Evolutionary conservation across 2,797 vertebrate genomes (phyloP), one percentile per base, ranked within the genome.

Genomic region (Rhynchonycteris naso): DNA sequence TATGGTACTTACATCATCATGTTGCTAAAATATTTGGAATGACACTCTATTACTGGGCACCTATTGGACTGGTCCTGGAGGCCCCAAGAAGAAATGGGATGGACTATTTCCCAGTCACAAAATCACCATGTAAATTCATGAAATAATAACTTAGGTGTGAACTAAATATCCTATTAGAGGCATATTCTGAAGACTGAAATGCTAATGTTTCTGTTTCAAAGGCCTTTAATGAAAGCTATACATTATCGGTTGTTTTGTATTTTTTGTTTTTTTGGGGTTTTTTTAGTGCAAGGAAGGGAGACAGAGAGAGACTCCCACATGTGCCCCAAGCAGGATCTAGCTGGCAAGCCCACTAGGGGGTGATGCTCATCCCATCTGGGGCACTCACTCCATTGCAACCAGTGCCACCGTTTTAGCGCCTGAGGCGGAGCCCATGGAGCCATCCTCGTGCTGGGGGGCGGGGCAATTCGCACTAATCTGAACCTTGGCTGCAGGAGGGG

Each of bases 151-250:
- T 63, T 74, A 54, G 19, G n/a, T 59, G 5, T 79, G 88, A 91
- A 94, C 0, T 4, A 68, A 92, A 54, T 5, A 90, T 63, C 21
- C 74, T 58, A 74, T 19, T 54, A 50, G 47, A 84, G 33, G 28
- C 50, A 58, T 81, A 86, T 22, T 91, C 61, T 66, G 79, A 93
- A 89, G 11, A 21, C n/a, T 76, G 33, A 76, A 86, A 83, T 24
- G 28, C 6, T 63, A 65, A 76, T 83, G 30, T 52, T 50, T 84
- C 43, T 43, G 8, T 75, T 93, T 91, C 43, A 28, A 91, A 56
- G 28, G 50, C 78, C n/a, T 86, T 86, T 92, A 84, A 90, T 79
- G 38, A 30, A 83, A 95, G 13, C 28, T 80, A 7, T 56, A 66
- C 13, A 63, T 50, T 78, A 88, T 26, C 59, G 30, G 59, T 18